Evolutionary conservation across 2,888 invertebrate species (phyloP).

Genomic region (Ditylenchus weischeri): DNA sequence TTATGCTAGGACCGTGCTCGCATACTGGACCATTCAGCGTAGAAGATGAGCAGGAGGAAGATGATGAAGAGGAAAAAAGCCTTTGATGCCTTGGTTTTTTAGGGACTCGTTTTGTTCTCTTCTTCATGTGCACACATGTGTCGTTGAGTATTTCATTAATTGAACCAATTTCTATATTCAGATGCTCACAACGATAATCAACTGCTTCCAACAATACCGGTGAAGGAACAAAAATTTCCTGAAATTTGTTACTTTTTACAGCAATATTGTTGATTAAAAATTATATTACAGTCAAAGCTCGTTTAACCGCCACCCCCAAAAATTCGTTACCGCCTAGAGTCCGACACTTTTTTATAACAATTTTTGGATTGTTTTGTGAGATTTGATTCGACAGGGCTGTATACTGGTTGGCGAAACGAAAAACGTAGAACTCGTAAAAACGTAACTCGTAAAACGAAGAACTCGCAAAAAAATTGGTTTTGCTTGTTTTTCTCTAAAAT

Average conservation of each 20-base stretch:
- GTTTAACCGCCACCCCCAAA: not conserved
- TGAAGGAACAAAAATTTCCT: constrained; percentile 28
- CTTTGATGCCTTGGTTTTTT: constrained; percentile 8
- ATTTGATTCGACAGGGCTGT: no score
- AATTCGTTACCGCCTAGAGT: not conserved
- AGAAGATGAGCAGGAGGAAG: constrained; percentile 2
- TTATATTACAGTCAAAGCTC: not conserved
- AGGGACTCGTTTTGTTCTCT: constrained; percentile 8
- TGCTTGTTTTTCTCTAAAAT: no score
- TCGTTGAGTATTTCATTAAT: constrained; percentile 28
- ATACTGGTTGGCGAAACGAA: no score
- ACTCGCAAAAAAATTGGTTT: no score
- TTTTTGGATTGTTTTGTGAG: no score
- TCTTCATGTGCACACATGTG: constrained; percentile 25
- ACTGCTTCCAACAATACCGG: constrained; percentile 28
- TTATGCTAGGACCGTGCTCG: no score
- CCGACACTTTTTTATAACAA: no score
- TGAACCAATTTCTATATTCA: constrained; percentile 30
- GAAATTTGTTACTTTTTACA: constrained; percentile 2
- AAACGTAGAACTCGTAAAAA: no score
- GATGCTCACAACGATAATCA: constrained; percentile 37
- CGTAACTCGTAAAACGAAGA: no score
- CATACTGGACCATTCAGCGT: constrained; percentile 1
- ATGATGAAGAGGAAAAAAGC: constrained; percentile 10
- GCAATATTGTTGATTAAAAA: constrained; percentile 10